Evolutionary conservation across 2,797 vertebrate genomes (phyloP).

Genomic region (Sebastes itinus): DNA sequence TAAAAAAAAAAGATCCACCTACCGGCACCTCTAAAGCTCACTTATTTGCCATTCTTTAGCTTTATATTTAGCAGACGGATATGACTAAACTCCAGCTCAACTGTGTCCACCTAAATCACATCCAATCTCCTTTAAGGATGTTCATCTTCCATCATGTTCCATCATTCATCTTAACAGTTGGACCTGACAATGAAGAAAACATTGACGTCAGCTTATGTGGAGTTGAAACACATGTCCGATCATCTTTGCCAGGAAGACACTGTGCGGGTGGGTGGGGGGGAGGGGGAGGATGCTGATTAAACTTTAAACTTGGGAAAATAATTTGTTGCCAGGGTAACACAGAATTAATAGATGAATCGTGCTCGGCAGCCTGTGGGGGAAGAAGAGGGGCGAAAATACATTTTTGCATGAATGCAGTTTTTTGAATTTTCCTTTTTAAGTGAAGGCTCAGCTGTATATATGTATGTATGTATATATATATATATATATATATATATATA

Average conservation of each 20-base stretch:
- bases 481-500: background rate
- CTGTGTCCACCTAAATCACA: background rate
- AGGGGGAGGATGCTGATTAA: slow-evolving; percentile 35
- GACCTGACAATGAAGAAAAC: slow-evolving; percentile 10
- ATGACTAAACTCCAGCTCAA: background rate
- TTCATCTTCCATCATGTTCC: background rate
- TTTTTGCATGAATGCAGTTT: slow-evolving; percentile 30
- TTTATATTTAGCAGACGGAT: background rate
- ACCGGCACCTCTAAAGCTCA: background rate
- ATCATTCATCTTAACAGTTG: slow-evolving; percentile 3
- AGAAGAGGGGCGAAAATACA: background rate
- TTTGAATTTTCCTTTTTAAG: background rate
- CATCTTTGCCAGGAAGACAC: slow-evolving; percentile 50
- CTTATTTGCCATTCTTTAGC: background rate
- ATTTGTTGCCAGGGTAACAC: slow-evolving; percentile 70
- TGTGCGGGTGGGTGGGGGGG: background rate
- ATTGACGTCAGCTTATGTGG: slow-evolving; percentile 14
- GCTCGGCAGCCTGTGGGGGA: slow-evolving; percentile 15
- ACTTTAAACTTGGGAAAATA: slow-evolving; percentile 66
- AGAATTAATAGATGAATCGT: slow-evolving; percentile 60
- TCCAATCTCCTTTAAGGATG: background rate
- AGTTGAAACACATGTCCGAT: slow-evolving; percentile 40
- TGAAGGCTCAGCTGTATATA: slow-evolving; percentile 19
- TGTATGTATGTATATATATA: too few species aligned
- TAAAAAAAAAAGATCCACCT: background rate